Conservation (phyloP, 2,888 invertebrate genomes). For the Caenorhabditis macrosperma region DNA sequence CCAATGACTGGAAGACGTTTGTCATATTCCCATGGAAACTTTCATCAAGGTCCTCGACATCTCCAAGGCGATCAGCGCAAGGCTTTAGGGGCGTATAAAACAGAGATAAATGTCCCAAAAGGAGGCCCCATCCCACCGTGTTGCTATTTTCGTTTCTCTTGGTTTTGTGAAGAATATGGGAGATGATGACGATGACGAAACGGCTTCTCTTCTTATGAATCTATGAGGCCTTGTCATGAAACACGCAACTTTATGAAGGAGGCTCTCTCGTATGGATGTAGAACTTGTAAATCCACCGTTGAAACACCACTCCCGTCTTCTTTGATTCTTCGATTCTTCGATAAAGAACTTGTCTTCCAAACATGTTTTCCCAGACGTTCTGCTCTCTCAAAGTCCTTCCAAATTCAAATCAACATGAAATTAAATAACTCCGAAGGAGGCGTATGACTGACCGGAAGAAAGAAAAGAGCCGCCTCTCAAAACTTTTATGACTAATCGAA, state of each 20-base stretch:
- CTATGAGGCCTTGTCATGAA: slow-evolving; percentile 56
- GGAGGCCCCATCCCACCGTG: not conserved
- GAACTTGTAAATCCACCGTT: not conserved
- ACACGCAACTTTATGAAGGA: slow-evolving; percentile 45
- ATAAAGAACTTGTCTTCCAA: not conserved
- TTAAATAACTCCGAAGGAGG: slow-evolving; percentile 6
- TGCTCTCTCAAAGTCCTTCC: slow-evolving; percentile 8
- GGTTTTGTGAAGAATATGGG: slow-evolving; percentile 31
- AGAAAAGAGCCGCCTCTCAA: slow-evolving; percentile 6
- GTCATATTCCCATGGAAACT: slow-evolving; percentile 16
- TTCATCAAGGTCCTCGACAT: too few relatives aligned
- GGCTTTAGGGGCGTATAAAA: too few relatives aligned
- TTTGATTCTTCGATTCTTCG: not conserved
- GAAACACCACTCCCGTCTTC: not conserved
- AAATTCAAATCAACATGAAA: slow-evolving; percentile 24
- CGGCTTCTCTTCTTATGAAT: slow-evolving; percentile 52
- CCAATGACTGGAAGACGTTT: slow-evolving; percentile 20
- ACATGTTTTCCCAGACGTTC: slow-evolving; percentile 14
- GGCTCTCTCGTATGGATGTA: slow-evolving; percentile 37
- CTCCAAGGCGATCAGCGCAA: slow-evolving; percentile 1
- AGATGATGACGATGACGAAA: slow-evolving; percentile 45
- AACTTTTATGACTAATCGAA: slow-evolving; percentile 45
- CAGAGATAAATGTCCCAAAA: too few relatives aligned
- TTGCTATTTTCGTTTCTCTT: slow-evolving; percentile 38
- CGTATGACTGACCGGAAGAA: slow-evolving; percentile 39